phyloP scores from a whole-genome alignment of 2,797 vertebrate species.

The Gymnocypris eckloni region DNA sequence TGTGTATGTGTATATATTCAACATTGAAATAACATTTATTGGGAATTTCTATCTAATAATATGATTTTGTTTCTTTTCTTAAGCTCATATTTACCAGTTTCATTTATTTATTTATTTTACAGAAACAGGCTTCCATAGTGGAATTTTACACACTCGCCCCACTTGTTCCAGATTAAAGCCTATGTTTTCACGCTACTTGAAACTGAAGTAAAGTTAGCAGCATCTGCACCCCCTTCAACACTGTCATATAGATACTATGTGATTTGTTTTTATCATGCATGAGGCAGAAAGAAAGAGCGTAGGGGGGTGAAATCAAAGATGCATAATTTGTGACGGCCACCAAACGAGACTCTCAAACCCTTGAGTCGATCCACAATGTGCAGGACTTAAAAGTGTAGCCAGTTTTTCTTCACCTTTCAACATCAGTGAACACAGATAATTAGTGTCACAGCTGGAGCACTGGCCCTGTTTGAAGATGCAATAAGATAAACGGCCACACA shows the following conservation, averaged over 20 bases:
- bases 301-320: conserved; percentile 9
- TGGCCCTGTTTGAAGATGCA: conserved; percentile 35
- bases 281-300: background rate
- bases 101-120: background rate
- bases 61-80: background rate
- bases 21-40: background rate
- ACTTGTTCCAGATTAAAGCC: background rate
- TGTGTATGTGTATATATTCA: too few species aligned
- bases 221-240: background rate
- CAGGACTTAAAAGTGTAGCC: conserved; percentile 21
- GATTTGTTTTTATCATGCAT: conserved; percentile 16
- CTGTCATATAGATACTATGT: background rate
- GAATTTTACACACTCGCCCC: background rate
- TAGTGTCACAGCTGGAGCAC: conserved; percentile 47
- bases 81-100: background rate
- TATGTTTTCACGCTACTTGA: background rate
- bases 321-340: background rate
- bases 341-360: conserved; percentile 7
- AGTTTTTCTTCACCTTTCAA: conserved; percentile 24
- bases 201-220: background rate
- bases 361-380: conserved; percentile 3
- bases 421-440: conserved; percentile 36
- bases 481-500: conserved; percentile 39
- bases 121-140: background rate
- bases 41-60: background rate